phyloP scores from a whole-genome alignment of 2,113 vertebrate species.

The Phoenicopterus ruber region DNA sequence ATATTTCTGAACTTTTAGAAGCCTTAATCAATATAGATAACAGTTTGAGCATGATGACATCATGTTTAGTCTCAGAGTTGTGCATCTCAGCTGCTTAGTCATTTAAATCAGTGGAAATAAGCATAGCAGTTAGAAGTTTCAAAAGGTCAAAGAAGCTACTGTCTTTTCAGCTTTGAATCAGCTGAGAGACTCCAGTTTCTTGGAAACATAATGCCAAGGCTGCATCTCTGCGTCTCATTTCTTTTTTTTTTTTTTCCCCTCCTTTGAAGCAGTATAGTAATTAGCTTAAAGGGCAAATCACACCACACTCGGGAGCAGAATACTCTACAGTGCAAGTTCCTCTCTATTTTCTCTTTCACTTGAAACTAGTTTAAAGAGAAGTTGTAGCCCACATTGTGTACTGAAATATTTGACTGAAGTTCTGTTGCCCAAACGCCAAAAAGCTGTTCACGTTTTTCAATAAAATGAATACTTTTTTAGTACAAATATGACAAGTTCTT shows the following conservation, averaged over 20 bases:
- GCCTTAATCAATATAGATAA: slow-evolving; percentile 19
- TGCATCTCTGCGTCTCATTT: slow-evolving; percentile 54
- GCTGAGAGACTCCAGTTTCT: slow-evolving; percentile 57
- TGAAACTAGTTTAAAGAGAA: neutral
- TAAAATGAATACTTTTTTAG: neutral
- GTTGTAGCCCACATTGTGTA: neutral
- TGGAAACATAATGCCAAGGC: slow-evolving; percentile 43
- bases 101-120: slow-evolving; percentile 47
- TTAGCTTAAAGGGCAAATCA: slow-evolving; percentile 53
- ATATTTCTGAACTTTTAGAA: slow-evolving; percentile 25
- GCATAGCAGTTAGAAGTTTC: slow-evolving; percentile 49
- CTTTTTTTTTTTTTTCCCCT: neutral
- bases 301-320: neutral
- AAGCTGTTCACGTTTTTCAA: neutral
- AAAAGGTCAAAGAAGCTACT: slow-evolving; percentile 69
- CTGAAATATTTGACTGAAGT: neutral
- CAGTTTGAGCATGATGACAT: neutral
- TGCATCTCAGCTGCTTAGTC: slow-evolving; percentile 44
- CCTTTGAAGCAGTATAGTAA: slow-evolving; percentile 53
- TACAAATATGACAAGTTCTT: neutral
- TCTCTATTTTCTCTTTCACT: slow-evolving; percentile 36
- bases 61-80: neutral
- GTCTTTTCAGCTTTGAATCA: slow-evolving; percentile 72
- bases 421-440: neutral
- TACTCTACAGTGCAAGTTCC: neutral